Evolutionary conservation across 2,888 invertebrate genomes (phyloP), one percentile per base, ranked within the genome.

Genomic region (Melipona bicolor): DNA sequence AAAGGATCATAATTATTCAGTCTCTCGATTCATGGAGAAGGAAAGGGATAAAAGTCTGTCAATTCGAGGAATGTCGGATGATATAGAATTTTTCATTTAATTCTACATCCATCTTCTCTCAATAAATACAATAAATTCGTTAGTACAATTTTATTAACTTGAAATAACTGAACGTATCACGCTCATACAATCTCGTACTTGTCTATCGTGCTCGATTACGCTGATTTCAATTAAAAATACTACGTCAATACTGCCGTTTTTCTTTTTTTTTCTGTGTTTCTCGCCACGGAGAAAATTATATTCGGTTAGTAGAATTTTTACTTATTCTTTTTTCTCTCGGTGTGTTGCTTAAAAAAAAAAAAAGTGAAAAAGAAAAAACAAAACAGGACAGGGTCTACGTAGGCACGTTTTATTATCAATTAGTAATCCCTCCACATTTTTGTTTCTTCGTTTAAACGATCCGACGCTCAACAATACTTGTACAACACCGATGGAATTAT

Each of bases 391-490:
- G 82, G 77, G 59, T 79, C 74, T 84, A 87, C 84, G 68, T 87
- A 88, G 89, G 89, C 88, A 88, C 87, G 77, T 89, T 89, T 89
- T 89, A 89, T 89, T 89, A 89, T 89, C 89, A 84, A 86, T 89
- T 81, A 79, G 85, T 75, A 78, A 79, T 69, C 76, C 65, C 71
- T 85, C 85, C 81, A 19, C 59, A 50, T 43, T 75, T 67, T 61
- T 27, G 27, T 61, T 59, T 71, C 59, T 32, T 61, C 71, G n/a
- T 83, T 43, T 79, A 89, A 85, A 89, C 75, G 69, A 81, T 88
- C 83, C 79, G 76, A 89, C 69, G 77, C 62, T 89, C 86, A 89
- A 89, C 86, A 79, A 89, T 82, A 85, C 80, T 81, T 87, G 43
- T 11, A 78, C 76, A 88, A 85, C 83, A 83, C 83, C 78, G 84